A percentile compares a stretch with the other conserved stretches of the same genome.
Conservation (phyloP, 2,797 vertebrate genomes). For the Heteromormyrus szaboi region DNA sequence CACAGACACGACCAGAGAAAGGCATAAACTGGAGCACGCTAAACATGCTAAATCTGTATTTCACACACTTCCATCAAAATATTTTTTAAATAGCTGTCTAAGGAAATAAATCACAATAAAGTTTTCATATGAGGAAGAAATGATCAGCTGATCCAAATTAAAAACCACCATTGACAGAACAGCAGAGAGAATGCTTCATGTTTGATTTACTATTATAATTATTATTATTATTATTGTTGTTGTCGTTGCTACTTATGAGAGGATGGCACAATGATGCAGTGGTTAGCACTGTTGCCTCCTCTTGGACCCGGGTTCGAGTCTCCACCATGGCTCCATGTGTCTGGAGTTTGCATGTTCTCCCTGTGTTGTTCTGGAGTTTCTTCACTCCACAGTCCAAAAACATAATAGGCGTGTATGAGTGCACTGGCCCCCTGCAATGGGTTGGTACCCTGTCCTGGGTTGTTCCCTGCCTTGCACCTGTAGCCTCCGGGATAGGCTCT, state of each 20-base stretch:
- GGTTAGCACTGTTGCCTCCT: neutral
- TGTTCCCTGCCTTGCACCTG: neutral
- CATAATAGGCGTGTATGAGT: neutral
- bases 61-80: neutral
- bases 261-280: neutral
- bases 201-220: neutral
- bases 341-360: neutral
- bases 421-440: neutral
- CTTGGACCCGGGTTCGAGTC: neutral
- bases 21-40: neutral
- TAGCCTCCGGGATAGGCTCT: neutral
- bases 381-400: neutral
- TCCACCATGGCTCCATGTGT: neutral
- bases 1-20: slow-evolving; percentile 9
- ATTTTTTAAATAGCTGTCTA: neutral
- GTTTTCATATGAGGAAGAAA: neutral
- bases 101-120: neutral
- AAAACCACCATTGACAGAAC: neutral
- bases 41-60: neutral
- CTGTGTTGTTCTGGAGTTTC: neutral
- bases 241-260: neutral
- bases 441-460: neutral
- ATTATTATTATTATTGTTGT: neutral
- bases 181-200: neutral
- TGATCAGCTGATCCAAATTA: neutral